Evolutionary conservation across 2,888 invertebrate genomes (phyloP).

Genomic region (Agriotes lineatus): DNA sequence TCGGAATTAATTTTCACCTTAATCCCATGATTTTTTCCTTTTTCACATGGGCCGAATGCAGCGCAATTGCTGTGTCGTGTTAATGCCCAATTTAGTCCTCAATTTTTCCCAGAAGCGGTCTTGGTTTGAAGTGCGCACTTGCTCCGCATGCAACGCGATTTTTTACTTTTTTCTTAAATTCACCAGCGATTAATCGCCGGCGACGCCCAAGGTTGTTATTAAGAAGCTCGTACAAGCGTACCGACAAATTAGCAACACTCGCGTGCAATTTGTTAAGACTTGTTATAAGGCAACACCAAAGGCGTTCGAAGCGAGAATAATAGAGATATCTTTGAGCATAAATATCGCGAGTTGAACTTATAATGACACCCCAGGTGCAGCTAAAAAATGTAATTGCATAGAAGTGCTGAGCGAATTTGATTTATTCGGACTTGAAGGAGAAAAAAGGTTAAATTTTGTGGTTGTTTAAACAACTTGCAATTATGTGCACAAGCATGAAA

Average conservation of each 20-base stretch:
- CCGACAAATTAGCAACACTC: slow-evolving; percentile 22
- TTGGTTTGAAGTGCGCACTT: background rate
- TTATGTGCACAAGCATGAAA: too few species aligned
- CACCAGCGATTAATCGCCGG: background rate
- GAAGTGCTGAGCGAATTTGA: too few species aligned
- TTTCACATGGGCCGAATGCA: too few species aligned
- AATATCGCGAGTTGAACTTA: background rate
- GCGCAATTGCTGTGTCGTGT: too few species aligned
- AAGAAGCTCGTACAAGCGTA: background rate
- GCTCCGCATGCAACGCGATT: background rate
- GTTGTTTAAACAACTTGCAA: too few species aligned
- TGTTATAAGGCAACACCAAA: slow-evolving; percentile 17
- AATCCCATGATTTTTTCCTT: too few species aligned
- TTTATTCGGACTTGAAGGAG: too few species aligned
- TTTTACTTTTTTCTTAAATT: background rate
- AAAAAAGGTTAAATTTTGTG: too few species aligned
- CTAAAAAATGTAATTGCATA: background rate
- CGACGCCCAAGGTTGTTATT: background rate
- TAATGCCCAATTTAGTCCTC: too few species aligned
- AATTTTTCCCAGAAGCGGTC: too few species aligned
- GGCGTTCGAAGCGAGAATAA: slow-evolving; percentile 22
- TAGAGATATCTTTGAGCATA: slow-evolving; percentile 11
- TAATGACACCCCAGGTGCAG: background rate
- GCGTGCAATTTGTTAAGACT: slow-evolving; percentile 15
- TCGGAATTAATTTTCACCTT: too few species aligned